Conservation (phyloP, 2,888 invertebrate species). For the Tiphia femorata region DNA sequence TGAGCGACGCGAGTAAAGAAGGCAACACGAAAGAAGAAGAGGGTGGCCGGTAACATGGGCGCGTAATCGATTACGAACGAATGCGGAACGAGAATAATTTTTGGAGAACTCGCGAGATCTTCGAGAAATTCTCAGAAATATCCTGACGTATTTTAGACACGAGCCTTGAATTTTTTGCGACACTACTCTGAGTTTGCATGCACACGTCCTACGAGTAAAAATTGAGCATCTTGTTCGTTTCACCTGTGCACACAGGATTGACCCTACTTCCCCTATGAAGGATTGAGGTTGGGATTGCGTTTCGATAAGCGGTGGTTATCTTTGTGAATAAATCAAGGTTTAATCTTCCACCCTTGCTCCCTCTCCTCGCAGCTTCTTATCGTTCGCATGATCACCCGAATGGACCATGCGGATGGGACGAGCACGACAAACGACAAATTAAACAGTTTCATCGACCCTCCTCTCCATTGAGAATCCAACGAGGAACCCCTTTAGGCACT, state of each 20-base stretch:
- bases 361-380: no score
- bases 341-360: no score
- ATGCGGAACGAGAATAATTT: background rate
- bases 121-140: background rate
- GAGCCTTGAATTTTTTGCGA: no score
- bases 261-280: no score
- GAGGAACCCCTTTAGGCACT: slow-evolving; percentile 26
- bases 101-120: background rate
- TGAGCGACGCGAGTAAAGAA: slow-evolving; percentile 28
- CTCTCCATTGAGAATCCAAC: slow-evolving; percentile 31
- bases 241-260: no score
- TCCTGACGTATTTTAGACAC: no score
- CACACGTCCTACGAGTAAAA: no score
- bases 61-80: slow-evolving; percentile 39
- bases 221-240: no score
- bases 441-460: slow-evolving; percentile 48
- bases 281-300: no score
- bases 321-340: no score
- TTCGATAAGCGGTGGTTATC: no score
- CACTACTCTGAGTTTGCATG: no score
- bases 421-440: slow-evolving; percentile 50
- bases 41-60: slow-evolving; percentile 2
- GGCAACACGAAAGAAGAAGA: slow-evolving; percentile 28
- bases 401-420: slow-evolving; percentile 9
- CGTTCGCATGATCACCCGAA: slow-evolving; percentile 3